phyloP scores from a whole-genome alignment of 2,113 vertebrate species.

The Apodemus speciosus region DNA sequence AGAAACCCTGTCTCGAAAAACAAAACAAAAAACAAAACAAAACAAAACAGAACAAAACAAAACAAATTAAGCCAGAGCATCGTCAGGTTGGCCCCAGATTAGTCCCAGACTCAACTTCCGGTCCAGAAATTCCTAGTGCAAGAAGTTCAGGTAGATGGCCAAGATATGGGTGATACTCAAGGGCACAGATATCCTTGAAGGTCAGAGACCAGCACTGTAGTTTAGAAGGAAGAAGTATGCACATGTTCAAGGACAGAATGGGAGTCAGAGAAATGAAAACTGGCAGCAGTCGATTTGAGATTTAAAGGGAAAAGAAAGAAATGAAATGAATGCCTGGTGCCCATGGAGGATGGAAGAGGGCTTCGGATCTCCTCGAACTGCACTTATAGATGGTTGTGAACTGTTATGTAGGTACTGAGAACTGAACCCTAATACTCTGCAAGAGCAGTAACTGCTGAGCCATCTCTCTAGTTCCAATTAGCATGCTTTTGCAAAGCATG shows the following conservation, averaged over 20 bases:
- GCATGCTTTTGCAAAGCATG: background rate
- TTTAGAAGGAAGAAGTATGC: constrained; percentile 19
- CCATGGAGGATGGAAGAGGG: background rate
- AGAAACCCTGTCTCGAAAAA: too few relatives aligned
- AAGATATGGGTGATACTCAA: background rate
- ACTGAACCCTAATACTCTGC: background rate
- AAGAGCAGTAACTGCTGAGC: background rate
- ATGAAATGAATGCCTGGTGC: background rate
- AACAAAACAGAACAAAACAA: too few relatives aligned
- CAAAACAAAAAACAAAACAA: too few relatives aligned
- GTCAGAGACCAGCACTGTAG: background rate
- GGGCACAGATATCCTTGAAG: background rate
- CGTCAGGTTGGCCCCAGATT: background rate
- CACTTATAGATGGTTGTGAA: background rate
- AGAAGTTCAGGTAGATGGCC: background rate
- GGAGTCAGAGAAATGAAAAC: background rate
- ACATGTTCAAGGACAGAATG: background rate
- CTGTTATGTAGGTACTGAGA: background rate
- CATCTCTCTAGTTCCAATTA: background rate
- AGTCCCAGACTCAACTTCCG: background rate
- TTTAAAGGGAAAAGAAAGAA: constrained; percentile 1
- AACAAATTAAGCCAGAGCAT: background rate
- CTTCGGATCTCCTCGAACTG: background rate
- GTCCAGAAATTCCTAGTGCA: background rate
- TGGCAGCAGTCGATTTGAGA: constrained; percentile 30